phyloP scores from a whole-genome alignment of 2,797 vertebrate species.

The Sphaeramia orbicularis region DNA sequence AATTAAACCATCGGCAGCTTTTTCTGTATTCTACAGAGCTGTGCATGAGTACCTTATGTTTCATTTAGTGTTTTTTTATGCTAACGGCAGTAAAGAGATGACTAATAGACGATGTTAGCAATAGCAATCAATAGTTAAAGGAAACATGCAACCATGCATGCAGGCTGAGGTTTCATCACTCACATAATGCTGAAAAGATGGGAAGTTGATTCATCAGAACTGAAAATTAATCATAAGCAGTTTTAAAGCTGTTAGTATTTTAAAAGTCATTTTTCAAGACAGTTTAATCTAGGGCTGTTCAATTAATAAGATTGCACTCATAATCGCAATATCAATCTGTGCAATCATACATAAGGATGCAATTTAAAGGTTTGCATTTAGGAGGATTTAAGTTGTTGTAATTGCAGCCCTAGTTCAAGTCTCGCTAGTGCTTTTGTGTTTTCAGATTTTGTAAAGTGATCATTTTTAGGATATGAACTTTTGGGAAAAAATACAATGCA shows the following conservation, averaged over 20 bases:
- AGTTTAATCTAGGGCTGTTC: too few species aligned
- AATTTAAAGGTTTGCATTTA: too few species aligned
- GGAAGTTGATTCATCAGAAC: neutral
- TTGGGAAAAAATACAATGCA: too few species aligned
- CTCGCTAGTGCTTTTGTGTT: too few species aligned
- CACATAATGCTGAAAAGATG: neutral
- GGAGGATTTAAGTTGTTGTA: too few species aligned
- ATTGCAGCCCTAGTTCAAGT: too few species aligned
- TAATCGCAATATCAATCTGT: too few species aligned
- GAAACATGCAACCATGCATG: neutral
- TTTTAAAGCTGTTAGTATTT: neutral
- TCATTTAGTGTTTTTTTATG: neutral
- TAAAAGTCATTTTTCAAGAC: neutral
- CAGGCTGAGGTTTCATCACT: neutral
- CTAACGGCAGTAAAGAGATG: neutral
- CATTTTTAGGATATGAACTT: too few species aligned
- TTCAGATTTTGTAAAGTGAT: too few species aligned
- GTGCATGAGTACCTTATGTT: neutral
- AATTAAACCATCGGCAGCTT: slow-evolving; percentile 2
- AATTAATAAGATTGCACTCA: too few species aligned
- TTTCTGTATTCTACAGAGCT: slow-evolving; percentile 18
- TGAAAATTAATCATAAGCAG: neutral
- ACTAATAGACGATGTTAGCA: neutral
- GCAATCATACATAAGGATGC: too few species aligned
- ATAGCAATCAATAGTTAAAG: neutral